A percentile compares a stretch with the other conserved stretches of the same genome.
phyloP scores from a whole-genome alignment of 2,888 invertebrate genomes.

The Drosophila nigritarsus region DNA sequence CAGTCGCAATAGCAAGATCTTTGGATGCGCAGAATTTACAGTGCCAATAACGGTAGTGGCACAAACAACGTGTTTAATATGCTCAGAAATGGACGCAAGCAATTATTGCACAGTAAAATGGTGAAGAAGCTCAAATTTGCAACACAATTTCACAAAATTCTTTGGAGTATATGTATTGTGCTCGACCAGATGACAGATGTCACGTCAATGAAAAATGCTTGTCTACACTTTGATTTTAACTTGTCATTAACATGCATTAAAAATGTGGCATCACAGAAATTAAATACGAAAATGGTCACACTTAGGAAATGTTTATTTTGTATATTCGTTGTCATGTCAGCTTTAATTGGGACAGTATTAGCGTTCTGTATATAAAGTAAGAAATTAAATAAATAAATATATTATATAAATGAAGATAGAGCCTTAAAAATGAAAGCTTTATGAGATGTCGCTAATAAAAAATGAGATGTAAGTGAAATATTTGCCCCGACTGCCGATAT shows the following conservation, averaged over 20 bases:
- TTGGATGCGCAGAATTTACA: constrained; percentile 4
- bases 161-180: constrained; percentile 11
- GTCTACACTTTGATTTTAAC: neutral
- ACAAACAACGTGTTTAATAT: neutral
- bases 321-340: constrained; percentile 3
- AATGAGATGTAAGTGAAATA: neutral
- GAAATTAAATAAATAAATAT: neutral
- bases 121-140: constrained; percentile 13
- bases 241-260: neutral
- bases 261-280: neutral
- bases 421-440: neutral
- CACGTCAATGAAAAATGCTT: constrained; percentile 19
- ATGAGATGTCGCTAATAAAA: neutral
- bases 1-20: constrained; percentile 15
- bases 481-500: neutral
- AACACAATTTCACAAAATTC: constrained; percentile 64
- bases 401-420: neutral
- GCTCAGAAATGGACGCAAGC: neutral
- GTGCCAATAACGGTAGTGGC: neutral
- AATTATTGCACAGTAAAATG: neutral
- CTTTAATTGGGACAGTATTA: neutral
- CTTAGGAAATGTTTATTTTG: neutral
- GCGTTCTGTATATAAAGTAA: neutral
- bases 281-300: neutral
- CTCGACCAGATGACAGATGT: constrained; percentile 34